Percentiles rank a stretch among this genome's conserved stretches.
phyloP scores from a whole-genome alignment of 2,888 invertebrate genomes.

The Strigamia crassipes region DNA sequence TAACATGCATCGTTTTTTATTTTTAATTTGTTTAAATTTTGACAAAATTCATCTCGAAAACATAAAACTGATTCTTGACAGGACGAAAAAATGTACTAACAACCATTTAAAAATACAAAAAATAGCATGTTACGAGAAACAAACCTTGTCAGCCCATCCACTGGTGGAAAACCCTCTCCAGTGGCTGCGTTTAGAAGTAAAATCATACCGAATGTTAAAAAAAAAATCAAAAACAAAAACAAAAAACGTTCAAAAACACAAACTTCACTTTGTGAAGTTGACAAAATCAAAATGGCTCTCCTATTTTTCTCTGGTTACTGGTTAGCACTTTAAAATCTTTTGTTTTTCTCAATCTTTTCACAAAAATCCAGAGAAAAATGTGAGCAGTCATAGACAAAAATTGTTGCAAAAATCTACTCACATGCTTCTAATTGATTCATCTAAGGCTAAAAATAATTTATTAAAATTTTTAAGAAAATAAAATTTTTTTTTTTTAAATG shows the following conservation, averaged over 20 bases:
- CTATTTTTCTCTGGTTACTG: conserved; percentile 47
- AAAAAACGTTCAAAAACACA: conserved; percentile 46
- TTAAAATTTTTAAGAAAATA: conserved; percentile 31
- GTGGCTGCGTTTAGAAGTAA: conserved; percentile 53
- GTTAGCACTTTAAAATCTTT: too few relatives aligned
- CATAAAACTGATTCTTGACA: not conserved
- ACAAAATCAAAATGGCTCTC: conserved; percentile 41
- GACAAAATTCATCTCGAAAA: conserved; percentile 18
- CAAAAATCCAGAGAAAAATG: conserved; percentile 47
- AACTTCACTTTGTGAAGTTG: conserved; percentile 45
- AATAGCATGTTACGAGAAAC: conserved; percentile 48
- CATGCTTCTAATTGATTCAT: conserved; percentile 23
- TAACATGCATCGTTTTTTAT: not conserved
- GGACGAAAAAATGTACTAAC: conserved; percentile 24
- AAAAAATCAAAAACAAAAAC: too few relatives aligned
- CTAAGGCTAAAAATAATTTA: conserved; percentile 25
- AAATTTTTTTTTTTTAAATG: too few relatives aligned
- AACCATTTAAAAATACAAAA: conserved; percentile 30
- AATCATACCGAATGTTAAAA: conserved; percentile 47
- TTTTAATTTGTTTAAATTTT: too few relatives aligned
- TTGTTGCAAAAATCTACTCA: conserved; percentile 36
- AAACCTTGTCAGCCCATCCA: conserved; percentile 53
- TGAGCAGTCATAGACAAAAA: conserved; percentile 47
- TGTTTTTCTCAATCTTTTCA: not conserved
- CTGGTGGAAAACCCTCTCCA: conserved; percentile 53